These are phyloP conservation scores for Spea multiplicata DNA, from an alignment of 2,113 vertebrate genomes.

Conservation along the genomic window DNA sequence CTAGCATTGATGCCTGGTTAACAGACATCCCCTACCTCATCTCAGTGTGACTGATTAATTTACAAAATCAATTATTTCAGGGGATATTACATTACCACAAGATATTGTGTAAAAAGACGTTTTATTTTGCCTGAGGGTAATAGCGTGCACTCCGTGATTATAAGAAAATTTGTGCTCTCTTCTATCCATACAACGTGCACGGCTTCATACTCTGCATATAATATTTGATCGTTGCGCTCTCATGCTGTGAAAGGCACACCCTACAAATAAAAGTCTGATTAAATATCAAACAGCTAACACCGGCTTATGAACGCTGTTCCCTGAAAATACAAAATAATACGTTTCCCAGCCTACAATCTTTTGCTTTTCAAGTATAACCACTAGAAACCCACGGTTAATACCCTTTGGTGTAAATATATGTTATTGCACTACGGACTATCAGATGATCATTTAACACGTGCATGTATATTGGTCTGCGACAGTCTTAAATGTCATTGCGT, in stretches of 20 bases:
- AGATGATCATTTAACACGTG: neutral
- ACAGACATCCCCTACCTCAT: constrained; percentile 56
- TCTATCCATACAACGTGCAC: constrained; percentile 53
- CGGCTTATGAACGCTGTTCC: too few species aligned
- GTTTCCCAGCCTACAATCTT: too few species aligned
- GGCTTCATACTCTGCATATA: constrained; percentile 58
- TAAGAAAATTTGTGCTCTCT: constrained; percentile 54
- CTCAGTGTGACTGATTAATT: constrained; percentile 60
- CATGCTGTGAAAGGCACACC: too few species aligned
- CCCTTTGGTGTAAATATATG: too few species aligned
- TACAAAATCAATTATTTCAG: constrained; percentile 63
- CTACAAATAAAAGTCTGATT: constrained; percentile 35
- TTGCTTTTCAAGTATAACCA: too few species aligned
- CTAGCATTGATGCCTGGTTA: constrained; percentile 58
- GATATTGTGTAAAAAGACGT: constrained; percentile 57
- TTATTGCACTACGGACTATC: too few species aligned
- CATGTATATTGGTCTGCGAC: neutral
- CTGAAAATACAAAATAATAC: too few species aligned
- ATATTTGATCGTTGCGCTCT: constrained; percentile 51
- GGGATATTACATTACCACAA: constrained; percentile 58
- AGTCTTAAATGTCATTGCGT: neutral
- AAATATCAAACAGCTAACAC: neutral
- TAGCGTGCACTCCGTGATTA: constrained; percentile 46
- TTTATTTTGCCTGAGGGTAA: constrained; percentile 64
- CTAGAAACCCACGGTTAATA: too few species aligned